phyloP scores from a whole-genome alignment of 2,888 invertebrate species.

The Hermaeophaga mercurialis region DNA sequence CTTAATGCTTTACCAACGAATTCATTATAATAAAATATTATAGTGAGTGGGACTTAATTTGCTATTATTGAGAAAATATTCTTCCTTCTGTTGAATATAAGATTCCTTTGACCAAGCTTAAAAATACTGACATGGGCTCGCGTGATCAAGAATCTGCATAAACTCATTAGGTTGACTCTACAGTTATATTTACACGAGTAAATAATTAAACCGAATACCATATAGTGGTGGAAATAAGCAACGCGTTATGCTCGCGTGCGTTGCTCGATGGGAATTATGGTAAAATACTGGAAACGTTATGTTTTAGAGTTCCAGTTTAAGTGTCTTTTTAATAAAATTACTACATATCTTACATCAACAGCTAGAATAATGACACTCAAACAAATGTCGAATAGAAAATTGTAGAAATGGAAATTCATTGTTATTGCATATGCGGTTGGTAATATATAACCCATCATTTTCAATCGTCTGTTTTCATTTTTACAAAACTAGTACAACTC shows the following conservation, averaged over 20 bases:
- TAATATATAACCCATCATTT: neutral
- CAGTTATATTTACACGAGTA: constrained; percentile 11
- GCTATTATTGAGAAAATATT: constrained; percentile 31
- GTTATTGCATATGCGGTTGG: neutral
- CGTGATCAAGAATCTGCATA: constrained; percentile 47
- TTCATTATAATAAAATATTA: constrained; percentile 23
- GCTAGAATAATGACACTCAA: constrained; percentile 17
- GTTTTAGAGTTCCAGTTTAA: constrained; percentile 30
- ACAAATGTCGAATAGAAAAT: constrained; percentile 2
- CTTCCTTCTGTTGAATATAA: constrained; percentile 38
- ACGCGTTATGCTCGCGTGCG: constrained; percentile 35
- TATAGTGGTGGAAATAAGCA: constrained; percentile 37
- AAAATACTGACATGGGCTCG: constrained; percentile 28
- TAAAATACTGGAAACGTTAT: constrained; percentile 26
- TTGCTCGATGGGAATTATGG: constrained; percentile 23
- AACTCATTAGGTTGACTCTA: constrained; percentile 42
- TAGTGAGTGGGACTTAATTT: constrained; percentile 21
- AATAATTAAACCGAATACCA: constrained; percentile 35
- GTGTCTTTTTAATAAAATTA: constrained; percentile 31
- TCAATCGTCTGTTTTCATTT: neutral
- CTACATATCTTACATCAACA: constrained; percentile 28
- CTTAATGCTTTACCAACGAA: no score
- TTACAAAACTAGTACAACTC: neutral
- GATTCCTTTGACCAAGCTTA: constrained; percentile 48
- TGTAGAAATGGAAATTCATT: constrained; percentile 20